Evolutionary conservation across 2,797 vertebrate species (phyloP).

Genomic region (Eulemur coronatus): DNA sequence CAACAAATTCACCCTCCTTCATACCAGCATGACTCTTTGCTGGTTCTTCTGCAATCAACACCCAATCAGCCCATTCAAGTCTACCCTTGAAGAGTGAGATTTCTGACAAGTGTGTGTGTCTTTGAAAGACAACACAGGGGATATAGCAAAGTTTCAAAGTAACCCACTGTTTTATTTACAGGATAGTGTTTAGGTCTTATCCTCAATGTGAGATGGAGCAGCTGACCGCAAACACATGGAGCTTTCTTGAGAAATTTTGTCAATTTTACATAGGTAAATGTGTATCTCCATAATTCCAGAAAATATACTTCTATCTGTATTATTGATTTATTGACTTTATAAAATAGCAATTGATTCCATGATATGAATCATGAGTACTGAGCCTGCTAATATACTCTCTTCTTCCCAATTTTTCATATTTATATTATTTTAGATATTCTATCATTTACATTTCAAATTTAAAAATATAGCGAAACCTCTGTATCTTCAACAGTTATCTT

Average conservation of each 20-base stretch:
- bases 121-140: neutral
- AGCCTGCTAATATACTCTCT: neutral
- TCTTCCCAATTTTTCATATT: neutral
- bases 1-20: neutral
- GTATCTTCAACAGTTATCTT: neutral
- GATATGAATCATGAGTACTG: neutral
- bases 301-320: neutral
- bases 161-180: neutral
- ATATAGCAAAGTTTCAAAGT: neutral
- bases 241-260: neutral
- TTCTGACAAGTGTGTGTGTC: neutral
- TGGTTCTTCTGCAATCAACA: neutral
- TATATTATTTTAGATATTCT: neutral
- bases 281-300: neutral
- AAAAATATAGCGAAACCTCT: neutral
- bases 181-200: neutral
- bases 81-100: neutral
- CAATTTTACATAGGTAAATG: neutral
- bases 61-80: neutral
- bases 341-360: neutral
- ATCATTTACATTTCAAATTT: neutral
- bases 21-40: neutral
- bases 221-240: neutral
- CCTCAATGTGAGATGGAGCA: neutral
- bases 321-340: neutral